phyloP scores from a whole-genome alignment of 2,797 vertebrate species.

The Coregonus ussuriensis region DNA sequence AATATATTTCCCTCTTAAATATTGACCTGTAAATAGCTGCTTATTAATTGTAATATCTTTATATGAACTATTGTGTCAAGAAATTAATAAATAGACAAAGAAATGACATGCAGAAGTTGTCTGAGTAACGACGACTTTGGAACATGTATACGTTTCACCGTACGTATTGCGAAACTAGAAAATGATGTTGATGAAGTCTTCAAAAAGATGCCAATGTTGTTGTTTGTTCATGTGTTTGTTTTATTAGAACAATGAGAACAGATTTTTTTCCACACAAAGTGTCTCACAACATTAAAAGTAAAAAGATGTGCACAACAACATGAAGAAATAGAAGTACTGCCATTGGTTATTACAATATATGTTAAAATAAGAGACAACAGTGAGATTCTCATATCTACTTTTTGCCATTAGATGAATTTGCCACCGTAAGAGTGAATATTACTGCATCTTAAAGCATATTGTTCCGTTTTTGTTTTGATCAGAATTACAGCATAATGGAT shows the following conservation, averaged over 20 bases:
- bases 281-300: slow-evolving; percentile 85
- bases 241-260: slow-evolving; percentile 85
- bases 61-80: slow-evolving; percentile 62
- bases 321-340: slow-evolving; percentile 80
- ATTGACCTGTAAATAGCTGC: slow-evolving; percentile 66
- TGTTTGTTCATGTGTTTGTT: slow-evolving; percentile 68
- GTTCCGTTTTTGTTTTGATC: slow-evolving; percentile 33
- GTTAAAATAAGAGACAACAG: background rate
- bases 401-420: background rate
- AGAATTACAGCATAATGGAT: slow-evolving; percentile 40
- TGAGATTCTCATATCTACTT: background rate
- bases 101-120: background rate
- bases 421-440: background rate
- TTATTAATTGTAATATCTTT: slow-evolving; percentile 68
- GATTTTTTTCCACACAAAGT: background rate
- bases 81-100: background rate
- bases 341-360: slow-evolving; percentile 72
- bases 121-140: background rate
- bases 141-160: background rate
- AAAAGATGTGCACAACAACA: slow-evolving; percentile 86
- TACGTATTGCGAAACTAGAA: too few species aligned
- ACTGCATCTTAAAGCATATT: background rate
- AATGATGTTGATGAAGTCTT: slow-evolving; percentile 26
- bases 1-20: slow-evolving; percentile 73
- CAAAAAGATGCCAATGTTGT: slow-evolving; percentile 46